These are phyloP conservation scores for Nibea albiflora DNA, from an alignment of 2,113 vertebrate species.

Conservation along the genomic window DNA sequence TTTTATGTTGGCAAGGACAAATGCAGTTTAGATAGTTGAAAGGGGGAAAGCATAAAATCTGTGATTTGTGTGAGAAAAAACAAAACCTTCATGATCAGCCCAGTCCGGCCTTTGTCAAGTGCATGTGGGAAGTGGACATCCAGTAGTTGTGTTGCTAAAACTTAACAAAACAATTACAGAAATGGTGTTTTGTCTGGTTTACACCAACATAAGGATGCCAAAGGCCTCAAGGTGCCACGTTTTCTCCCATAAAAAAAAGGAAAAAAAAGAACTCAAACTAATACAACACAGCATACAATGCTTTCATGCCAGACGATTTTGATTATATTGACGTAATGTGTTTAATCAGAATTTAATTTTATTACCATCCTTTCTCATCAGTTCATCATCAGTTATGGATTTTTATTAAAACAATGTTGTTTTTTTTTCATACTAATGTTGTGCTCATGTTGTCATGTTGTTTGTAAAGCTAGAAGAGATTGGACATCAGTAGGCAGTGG, in stretches of 20 bases:
- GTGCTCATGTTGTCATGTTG: constrained; percentile 19
- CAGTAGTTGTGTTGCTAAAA: constrained; percentile 17
- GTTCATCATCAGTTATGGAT: constrained; percentile 6
- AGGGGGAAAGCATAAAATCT: constrained; percentile 7
- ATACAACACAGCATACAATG: constrained; percentile 22
- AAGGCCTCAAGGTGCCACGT: constrained; percentile 20
- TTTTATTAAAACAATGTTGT: constrained; percentile 19
- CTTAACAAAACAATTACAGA: constrained; percentile 9
- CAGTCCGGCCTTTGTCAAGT: background rate
- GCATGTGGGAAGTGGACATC: background rate
- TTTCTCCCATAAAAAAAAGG: constrained; percentile 2
- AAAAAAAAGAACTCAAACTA: background rate
- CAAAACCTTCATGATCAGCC: background rate
- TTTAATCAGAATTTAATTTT: constrained; percentile 48
- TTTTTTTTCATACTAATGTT: constrained; percentile 7
- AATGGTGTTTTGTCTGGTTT: constrained; percentile 34
- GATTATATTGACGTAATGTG: constrained; percentile 53
- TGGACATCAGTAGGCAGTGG: constrained; percentile 34
- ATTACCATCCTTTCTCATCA: constrained; percentile 23
- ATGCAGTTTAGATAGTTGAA: constrained; percentile 6
- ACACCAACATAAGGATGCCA: constrained; percentile 15
- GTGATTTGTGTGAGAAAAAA: constrained; percentile 17
- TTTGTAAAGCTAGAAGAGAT: constrained; percentile 47
- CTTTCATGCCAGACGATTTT: constrained; percentile 38
- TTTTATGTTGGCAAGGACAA: no score